Conservation (phyloP, 2,888 invertebrate genomes). For the Sminthurinus aureus region DNA sequence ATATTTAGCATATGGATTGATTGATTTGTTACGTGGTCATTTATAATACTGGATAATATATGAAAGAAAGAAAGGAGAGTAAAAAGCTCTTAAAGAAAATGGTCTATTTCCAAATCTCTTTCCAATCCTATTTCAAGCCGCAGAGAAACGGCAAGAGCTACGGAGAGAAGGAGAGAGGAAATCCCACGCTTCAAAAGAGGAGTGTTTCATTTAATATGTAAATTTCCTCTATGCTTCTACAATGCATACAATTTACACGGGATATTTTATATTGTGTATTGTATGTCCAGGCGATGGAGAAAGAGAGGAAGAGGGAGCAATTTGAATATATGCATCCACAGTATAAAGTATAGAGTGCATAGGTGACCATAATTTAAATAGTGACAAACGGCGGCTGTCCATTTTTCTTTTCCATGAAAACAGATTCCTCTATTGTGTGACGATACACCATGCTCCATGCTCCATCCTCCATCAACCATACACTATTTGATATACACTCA, state of each 20-base stretch:
- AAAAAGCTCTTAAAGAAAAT: neutral
- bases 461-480: neutral
- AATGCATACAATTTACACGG: no score
- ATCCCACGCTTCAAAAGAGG: slow-evolving; percentile 25
- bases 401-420: slow-evolving; percentile 21
- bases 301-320: neutral
- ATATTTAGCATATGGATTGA: neutral
- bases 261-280: no score
- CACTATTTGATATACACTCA: no score
- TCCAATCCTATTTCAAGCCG: neutral
- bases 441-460: neutral
- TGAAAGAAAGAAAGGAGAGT: neutral
- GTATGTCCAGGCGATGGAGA: neutral
- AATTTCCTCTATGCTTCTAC: neutral
- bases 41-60: neutral
- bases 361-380: slow-evolving; percentile 16
- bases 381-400: slow-evolving; percentile 30
- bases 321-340: neutral
- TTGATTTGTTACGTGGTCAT: neutral
- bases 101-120: neutral
- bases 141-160: neutral
- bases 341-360: neutral
- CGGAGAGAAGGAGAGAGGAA: neutral
- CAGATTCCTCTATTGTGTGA: slow-evolving; percentile 17
- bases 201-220: slow-evolving; percentile 37